Percentiles rank a stretch among this genome's conserved stretches.
phyloP scores from a whole-genome alignment of 2,888 invertebrate genomes.

The Drosophila fungiperda region DNA sequence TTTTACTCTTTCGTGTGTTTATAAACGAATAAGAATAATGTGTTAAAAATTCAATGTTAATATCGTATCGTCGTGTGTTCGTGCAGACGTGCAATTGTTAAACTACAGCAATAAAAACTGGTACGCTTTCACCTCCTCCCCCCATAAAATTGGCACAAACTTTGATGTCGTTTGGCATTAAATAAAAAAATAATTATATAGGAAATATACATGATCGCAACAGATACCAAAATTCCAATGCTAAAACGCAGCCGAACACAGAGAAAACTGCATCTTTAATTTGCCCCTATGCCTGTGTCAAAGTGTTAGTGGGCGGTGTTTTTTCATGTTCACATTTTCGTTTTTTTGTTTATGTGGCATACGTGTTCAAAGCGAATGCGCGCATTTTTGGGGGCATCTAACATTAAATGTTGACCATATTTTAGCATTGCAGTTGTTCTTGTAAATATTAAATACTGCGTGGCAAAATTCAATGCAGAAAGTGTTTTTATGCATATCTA shows the following conservation, averaged over 20 bases:
- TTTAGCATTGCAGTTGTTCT: conserved; percentile 16
- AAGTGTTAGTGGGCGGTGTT: conserved; percentile 62
- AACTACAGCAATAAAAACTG: conserved; percentile 61
- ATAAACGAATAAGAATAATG: conserved; percentile 66
- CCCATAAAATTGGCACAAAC: conserved; percentile 8
- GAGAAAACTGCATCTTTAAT: conserved; percentile 19
- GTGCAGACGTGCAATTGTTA: conserved; percentile 65
- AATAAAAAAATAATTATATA: conserved; percentile 23
- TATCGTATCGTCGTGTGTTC: conserved; percentile 62
- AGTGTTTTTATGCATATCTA: conserved; percentile 38
- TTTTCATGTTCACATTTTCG: conserved; percentile 49
- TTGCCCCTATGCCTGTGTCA: conserved; percentile 11
- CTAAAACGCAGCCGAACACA: conserved; percentile 4
- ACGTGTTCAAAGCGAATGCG: conserved; percentile 59
- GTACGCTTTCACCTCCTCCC: conserved; percentile 43
- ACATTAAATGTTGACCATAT: conserved; percentile 1
- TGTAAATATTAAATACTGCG: conserved; percentile 42
- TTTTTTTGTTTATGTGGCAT: conserved; percentile 67
- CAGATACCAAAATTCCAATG: background rate
- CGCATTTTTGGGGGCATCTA: conserved; percentile 11
- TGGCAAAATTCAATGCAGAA: conserved; percentile 68
- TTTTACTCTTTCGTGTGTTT: conserved; percentile 63
- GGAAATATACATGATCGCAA: conserved; percentile 6
- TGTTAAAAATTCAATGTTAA: conserved; percentile 61
- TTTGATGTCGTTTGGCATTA: conserved; percentile 25